Evolutionary conservation across 2,113 vertebrate species (phyloP).

Genomic region (Castor canadensis): DNA sequence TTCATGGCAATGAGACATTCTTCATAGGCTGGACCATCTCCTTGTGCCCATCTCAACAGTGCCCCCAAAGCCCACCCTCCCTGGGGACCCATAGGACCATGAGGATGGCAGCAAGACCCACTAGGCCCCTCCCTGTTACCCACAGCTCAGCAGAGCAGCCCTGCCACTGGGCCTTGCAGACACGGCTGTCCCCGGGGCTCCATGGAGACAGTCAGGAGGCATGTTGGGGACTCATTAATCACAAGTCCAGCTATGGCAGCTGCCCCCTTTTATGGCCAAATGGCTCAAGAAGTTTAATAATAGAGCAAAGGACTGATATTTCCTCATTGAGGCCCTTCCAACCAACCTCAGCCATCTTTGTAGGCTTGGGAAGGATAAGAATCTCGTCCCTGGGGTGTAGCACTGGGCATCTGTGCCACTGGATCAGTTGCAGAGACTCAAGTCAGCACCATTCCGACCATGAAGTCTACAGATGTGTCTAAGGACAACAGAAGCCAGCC

Average conservation of each 20-base stretch:
- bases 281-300: constrained; percentile 57
- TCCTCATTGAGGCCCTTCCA: not conserved
- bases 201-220: not conserved
- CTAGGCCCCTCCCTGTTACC: not conserved
- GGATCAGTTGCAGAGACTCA: rapidly evolving
- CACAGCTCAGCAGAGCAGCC: not conserved
- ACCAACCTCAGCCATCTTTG: not conserved
- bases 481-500: not conserved
- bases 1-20: rapidly evolving
- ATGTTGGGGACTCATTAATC: constrained; percentile 48
- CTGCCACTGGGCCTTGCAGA: not conserved
- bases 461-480: not conserved
- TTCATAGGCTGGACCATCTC: not conserved
- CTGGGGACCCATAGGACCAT: not conserved
- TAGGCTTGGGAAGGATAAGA: not conserved
- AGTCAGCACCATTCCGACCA: not conserved
- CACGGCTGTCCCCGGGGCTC: not conserved
- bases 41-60: not conserved
- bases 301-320: constrained; percentile 29
- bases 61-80: not conserved
- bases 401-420: not conserved
- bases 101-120: too few relatives aligned
- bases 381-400: not conserved
- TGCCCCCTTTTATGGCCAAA: constrained; percentile 74
- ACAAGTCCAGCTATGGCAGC: constrained; percentile 34